phyloP scores from a whole-genome alignment of 2,797 vertebrate species.

The Catostomus latipinnis region DNA sequence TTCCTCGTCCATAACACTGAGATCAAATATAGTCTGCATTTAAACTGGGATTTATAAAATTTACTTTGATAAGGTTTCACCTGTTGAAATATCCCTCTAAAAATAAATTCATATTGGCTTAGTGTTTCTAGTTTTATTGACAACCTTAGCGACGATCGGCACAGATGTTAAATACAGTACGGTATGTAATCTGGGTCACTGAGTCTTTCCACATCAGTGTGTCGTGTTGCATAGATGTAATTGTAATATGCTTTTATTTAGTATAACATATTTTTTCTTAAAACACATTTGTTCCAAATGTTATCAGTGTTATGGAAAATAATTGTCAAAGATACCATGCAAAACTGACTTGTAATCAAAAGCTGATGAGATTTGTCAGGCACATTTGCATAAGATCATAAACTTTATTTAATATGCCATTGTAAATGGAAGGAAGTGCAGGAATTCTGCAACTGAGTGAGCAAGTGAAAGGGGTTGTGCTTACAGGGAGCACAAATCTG shows the following conservation, averaged over 20 bases:
- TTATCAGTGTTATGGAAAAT: not conserved
- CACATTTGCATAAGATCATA: not conserved
- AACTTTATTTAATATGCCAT: not conserved
- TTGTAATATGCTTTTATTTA: too few species aligned
- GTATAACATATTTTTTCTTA: too few species aligned
- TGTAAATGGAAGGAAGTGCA: slow-evolving; percentile 30
- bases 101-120: slow-evolving; percentile 19
- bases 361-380: too few species aligned
- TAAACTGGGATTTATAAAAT: slow-evolving; percentile 26
- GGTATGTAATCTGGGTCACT: slow-evolving; percentile 4
- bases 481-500: not conserved
- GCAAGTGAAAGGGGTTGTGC: not conserved
- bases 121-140: not conserved
- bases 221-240: not conserved
- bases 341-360: not conserved
- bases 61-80: slow-evolving; percentile 29
- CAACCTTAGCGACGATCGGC: not conserved
- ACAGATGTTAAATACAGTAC: not conserved
- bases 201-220: not conserved
- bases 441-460: slow-evolving; percentile 15
- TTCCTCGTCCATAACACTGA: not conserved
- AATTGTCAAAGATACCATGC: not conserved
- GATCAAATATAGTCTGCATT: slow-evolving; percentile 18
- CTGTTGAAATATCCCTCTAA: slow-evolving; percentile 12
- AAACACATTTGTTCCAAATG: not conserved